phyloP scores from a whole-genome alignment of 2,888 invertebrate species.

The Apotomis turbidana region DNA sequence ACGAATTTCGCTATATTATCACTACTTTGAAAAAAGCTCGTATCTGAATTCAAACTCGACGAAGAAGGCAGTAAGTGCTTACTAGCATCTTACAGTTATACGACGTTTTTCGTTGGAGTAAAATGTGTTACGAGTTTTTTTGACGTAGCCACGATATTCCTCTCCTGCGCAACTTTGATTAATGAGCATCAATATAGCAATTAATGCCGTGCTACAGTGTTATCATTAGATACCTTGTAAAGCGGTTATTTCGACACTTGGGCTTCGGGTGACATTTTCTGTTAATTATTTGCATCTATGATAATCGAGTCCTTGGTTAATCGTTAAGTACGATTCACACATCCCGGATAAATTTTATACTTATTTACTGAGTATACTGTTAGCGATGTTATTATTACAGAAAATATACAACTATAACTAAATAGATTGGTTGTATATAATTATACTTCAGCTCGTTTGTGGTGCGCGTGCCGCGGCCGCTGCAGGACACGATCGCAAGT shows the following conservation, averaged over 20 bases:
- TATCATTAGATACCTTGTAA: conserved; percentile 28
- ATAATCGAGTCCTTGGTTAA: background rate
- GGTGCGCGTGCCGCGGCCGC: no score
- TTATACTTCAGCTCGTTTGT: no score
- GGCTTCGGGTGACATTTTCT: conserved; percentile 25
- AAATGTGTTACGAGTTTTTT: no score
- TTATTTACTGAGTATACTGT: background rate
- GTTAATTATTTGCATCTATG: conserved; percentile 20
- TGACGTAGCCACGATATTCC: background rate
- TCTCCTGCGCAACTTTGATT: conserved; percentile 35
- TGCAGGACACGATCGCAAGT: no score
- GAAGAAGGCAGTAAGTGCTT: no score
- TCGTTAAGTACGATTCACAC: conserved; percentile 4
- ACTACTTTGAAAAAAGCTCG: no score
- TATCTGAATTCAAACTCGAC: no score
- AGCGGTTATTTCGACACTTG: conserved; percentile 28
- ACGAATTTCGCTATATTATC: conserved; percentile 29
- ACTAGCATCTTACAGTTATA: no score
- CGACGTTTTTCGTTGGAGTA: no score
- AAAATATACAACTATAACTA: no score
- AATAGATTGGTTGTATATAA: no score
- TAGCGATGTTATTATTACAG: no score
- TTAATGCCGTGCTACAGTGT: conserved; percentile 28
- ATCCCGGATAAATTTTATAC: background rate
- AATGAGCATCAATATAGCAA: conserved; percentile 37